Evolutionary conservation across 2,888 invertebrate genomes (phyloP), one percentile per base, ranked within the genome.

Genomic region (Heteropelma amictum): DNA sequence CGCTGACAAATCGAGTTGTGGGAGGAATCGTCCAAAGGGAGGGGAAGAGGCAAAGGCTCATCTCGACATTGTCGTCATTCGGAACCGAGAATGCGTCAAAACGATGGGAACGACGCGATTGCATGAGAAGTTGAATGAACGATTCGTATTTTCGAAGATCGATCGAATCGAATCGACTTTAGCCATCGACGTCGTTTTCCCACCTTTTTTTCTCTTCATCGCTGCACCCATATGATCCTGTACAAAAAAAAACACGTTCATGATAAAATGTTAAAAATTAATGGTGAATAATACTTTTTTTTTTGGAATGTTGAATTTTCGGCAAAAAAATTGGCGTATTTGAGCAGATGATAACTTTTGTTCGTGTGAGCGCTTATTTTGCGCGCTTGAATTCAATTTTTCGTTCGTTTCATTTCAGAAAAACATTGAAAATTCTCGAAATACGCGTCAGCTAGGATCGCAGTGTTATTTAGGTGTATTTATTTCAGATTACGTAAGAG

Each of bases 1-100:
- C 69, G 63, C 74, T 68, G 65, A 54, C 74, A 67, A 76, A 72
- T 53, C 65, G 51, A 28, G 26, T 33, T 30, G 54, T 19, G 26
- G 51, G 40, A 28, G 33, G 17, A 14, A 40, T 23, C 23, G 14
- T 3, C n/a, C n/a, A n/a, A n/a, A n/a, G n/a, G 30, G 17, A 14
- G 3, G 12, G 3, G 23, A 14, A 61, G 21, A 1, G 45, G 14
- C 42, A 33, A 30, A 14, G 40, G 8, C n/a, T 12, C 14, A 8
- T 23, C 10, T 30, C 21, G 42, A 30, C 35, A 51, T 63, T 51
- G 33, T 64, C 60, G 45, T 64, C 65, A 35, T 60, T 53, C 38
- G 26, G 40, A 26, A 38, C 3, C 23, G 5, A 19, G 26, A 10
- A 42, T 19, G 12, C 12, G 26, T 54, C 10, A 21, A 40, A 5